Evolutionary conservation across 2,797 vertebrate genomes (phyloP), one percentile per base, ranked within the genome.

Genomic region (Pteropus rufus): DNA sequence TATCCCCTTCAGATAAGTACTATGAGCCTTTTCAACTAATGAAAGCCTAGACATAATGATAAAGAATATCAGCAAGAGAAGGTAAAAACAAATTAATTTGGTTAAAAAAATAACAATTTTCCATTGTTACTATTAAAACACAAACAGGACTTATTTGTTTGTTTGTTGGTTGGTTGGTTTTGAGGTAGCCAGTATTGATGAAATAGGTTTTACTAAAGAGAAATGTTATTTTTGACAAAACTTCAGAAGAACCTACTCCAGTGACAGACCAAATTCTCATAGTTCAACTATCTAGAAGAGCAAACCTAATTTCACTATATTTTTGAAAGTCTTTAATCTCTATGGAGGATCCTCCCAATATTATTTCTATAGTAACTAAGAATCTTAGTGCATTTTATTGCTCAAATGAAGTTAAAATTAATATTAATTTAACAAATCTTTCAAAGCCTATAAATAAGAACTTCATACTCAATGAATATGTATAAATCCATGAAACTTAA

Each of bases 381-480:
- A 96, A 94, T 29, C 56, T 93, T 76, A 92, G 60, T 62, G 64
- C 54, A 91, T 77, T 19, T 79, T 94, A 70, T 94, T 12, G 79
- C 5, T 70, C 24, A 88, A 91, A 90, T 86, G 31, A 86, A 97
- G 94, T 31, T 58, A 95, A 92, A 96, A 41, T 11, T 91, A 82
- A 72, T 1, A 0, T 49, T 81, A 97, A 94, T 56, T 56, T 62
- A 80, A 95, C 5, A 88, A 89, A 80, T 10, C 6, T 83, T 94
- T 64, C 41, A 67, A 84, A 94, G 83, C 4, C 41, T 97, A 62
- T 88, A 65, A 52, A 67, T 7, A 11, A 93, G 41, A 83, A 93
- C 46, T 82, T 88, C 23, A 93, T 46, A 58, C 79, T 91, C 77
- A 36, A n/a, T 60, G 2, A 1, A 3, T 76, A 15, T 14, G 9